Evolutionary conservation across 2,113 vertebrate genomes (phyloP), one percentile per base, ranked within the genome.

Genomic region (Perca schrenkii): DNA sequence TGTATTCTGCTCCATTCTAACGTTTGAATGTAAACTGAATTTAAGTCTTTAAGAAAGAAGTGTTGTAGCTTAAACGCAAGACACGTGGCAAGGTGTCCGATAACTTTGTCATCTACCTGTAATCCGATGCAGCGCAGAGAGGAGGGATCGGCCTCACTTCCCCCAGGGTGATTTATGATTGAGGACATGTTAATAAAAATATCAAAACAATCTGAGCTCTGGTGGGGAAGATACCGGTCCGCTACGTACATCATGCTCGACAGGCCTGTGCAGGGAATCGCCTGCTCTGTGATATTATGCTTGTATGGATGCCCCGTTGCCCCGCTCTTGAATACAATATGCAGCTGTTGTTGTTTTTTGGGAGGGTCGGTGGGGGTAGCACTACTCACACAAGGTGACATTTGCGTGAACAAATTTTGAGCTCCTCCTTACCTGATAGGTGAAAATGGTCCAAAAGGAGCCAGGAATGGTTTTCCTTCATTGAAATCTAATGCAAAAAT

Each of bases 111-210:
- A 94, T 91, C 86, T 31, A 83, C 84, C 89, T 92, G 88, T 93
- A 94, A 95, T 95, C 94, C 95, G 94, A 95, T 95, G 85, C 82
- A 14, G 79, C 19, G 52, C 43, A 34, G 86, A 76, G 81, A 84
- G 80, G 88, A 89, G 75, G 91, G 89, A 91, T 92, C 81, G 66
- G 86, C 92, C 89, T 87, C 74, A 85, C 82, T 84, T 90, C 77
- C 64, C 60, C 60, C 58, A 14, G 61, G 74, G 87, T 95, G 94
- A 95, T 96, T 96, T 96, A 96, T 96, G 95, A 96, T 96, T 95
- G 94, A 96, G 93, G 94, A 94, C 92, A 89, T 91, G 92, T 93
- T 96, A 92, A 95, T 95, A 95, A 95, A 95, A 96, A 95, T 94
- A 96, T 96, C 95, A 93, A 94, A 96, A 94, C 93, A 92, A 96